phyloP scores from a whole-genome alignment of 2,797 vertebrate genomes.

The Ficedula albicollis region DNA sequence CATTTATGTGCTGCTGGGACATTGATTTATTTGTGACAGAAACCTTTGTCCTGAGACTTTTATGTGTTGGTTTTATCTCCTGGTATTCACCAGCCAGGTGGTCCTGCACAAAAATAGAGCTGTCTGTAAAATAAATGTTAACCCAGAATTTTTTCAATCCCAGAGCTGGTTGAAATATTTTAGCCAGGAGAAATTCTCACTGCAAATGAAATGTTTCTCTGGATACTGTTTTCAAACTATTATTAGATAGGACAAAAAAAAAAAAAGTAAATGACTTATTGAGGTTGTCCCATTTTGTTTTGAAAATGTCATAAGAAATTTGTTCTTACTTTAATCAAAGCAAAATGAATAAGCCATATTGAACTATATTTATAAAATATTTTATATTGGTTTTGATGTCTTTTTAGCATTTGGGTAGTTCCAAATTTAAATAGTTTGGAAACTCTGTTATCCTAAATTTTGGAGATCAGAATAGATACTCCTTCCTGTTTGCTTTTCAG shows the following conservation, averaged over 20 bases:
- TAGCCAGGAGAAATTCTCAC: background rate
- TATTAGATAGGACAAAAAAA: background rate
- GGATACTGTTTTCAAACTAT: background rate
- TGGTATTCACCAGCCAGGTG: background rate
- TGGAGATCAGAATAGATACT: background rate
- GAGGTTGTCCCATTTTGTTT: slow-evolving; percentile 51
- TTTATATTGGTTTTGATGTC: background rate
- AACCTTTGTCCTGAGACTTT: background rate
- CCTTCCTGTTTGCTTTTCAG: background rate
- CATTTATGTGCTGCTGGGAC: background rate
- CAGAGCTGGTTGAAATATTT: background rate
- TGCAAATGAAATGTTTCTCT: slow-evolving; percentile 10
- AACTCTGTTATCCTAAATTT: background rate
- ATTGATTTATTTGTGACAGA: background rate
- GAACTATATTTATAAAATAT: slow-evolving; percentile 1
- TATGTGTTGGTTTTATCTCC: background rate
- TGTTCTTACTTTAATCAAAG: slow-evolving; percentile 37
- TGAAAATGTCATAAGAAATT: slow-evolving; percentile 28
- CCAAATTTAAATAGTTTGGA: background rate
- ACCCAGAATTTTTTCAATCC: background rate
- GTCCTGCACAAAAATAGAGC: background rate
- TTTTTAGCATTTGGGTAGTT: background rate
- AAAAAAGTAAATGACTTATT: slow-evolving; percentile 33
- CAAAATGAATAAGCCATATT: slow-evolving; percentile 1
- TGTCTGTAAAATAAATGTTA: slow-evolving; percentile 7